Conservation (phyloP, 2,797 vertebrate species). For the Sebastes dallii region DNA sequence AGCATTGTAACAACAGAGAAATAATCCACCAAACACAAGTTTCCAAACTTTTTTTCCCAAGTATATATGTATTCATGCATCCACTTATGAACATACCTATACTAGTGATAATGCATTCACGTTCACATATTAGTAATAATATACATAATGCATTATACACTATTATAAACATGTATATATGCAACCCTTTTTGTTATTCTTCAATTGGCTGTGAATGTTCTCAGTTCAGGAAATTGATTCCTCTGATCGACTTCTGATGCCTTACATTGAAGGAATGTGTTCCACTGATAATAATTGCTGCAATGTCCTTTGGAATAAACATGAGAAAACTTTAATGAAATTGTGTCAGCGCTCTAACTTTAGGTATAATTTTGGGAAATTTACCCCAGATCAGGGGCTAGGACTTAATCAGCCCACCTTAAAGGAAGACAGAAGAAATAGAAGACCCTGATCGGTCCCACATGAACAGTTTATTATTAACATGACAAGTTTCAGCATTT, state of each 20-base stretch:
- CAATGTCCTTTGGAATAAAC: background rate
- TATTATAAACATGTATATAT: background rate
- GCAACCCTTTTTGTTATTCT: background rate
- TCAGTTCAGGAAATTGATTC: conserved; percentile 10
- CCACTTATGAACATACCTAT: no score
- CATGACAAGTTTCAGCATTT: no score
- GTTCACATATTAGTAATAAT: no score
- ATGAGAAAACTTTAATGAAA: background rate
- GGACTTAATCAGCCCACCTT: background rate
- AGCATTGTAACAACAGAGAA: no score
- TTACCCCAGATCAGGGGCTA: background rate
- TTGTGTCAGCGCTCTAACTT: background rate
- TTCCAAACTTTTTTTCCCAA: no score
- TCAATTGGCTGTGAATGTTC: background rate
- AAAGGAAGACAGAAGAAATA: no score
- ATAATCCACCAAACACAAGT: no score
- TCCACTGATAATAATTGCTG: background rate
- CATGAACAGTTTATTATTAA: background rate
- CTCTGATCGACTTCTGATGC: background rate
- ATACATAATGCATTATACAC: no score
- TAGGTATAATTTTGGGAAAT: background rate
- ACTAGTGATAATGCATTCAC: no score
- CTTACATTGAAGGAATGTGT: background rate
- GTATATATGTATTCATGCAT: no score
- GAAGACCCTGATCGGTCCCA: background rate